Evolutionary conservation across 2,888 invertebrate species (phyloP).

Genomic region (Sthenelais limicola): DNA sequence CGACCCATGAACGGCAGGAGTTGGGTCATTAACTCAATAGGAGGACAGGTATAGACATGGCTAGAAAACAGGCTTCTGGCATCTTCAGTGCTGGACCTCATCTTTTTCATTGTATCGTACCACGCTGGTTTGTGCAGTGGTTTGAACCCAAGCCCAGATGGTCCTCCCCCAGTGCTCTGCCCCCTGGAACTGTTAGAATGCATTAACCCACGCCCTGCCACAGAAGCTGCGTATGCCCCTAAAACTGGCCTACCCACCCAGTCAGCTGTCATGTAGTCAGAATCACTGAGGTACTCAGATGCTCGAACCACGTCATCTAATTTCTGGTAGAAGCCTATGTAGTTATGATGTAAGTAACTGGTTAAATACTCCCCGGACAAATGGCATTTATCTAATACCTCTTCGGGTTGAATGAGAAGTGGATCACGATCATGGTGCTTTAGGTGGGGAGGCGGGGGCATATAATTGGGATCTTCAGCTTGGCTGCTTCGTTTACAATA

Average conservation of each 20-base stretch:
- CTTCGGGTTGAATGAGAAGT: slow-evolving; percentile 57
- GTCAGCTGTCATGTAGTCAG: slow-evolving; percentile 80
- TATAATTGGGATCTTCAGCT: too few relatives aligned
- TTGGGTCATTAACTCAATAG: slow-evolving; percentile 37
- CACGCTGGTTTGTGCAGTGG: slow-evolving; percentile 71
- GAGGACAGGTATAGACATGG: slow-evolving; percentile 17
- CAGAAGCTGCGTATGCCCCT: slow-evolving; percentile 62
- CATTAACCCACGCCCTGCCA: slow-evolving; percentile 66
- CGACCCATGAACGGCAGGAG: slow-evolving; percentile 41
- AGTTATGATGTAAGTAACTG: slow-evolving; percentile 73
- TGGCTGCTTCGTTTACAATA: slow-evolving; percentile 75
- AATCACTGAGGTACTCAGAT: slow-evolving; percentile 80
- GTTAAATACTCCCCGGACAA: slow-evolving; percentile 71
- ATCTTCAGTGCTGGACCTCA: slow-evolving; percentile 8
- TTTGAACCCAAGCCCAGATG: slow-evolving; percentile 64
- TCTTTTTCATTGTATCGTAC: slow-evolving; percentile 55
- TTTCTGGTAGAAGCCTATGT: slow-evolving; percentile 79
- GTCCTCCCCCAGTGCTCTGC: slow-evolving; percentile 50
- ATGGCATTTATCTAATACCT: slow-evolving; percentile 69
- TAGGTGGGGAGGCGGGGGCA: too few relatives aligned
- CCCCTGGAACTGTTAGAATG: slow-evolving; percentile 62
- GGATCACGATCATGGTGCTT: too few relatives aligned
- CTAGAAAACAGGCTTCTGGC: slow-evolving; percentile 32
- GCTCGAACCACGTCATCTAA: slow-evolving; percentile 79
- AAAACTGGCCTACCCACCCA: slow-evolving; percentile 67